Conservation (phyloP, 2,888 invertebrate species). For the Mesorhabditis belari region DNA sequence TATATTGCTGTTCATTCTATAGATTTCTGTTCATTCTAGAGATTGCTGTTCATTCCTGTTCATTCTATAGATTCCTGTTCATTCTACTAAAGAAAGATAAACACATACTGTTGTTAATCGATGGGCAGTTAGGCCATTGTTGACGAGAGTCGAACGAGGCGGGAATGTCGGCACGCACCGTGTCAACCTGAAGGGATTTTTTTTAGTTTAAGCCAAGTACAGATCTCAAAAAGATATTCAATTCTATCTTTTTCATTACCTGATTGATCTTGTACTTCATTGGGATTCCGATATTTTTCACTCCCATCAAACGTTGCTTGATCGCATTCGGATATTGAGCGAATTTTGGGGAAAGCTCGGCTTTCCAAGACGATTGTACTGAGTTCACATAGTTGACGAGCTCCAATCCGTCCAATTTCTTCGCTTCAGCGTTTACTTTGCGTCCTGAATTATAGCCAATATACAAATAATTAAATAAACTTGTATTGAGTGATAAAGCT, state of each 20-base stretch:
- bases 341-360: constrained; percentile 20
- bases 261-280: constrained; percentile 17
- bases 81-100: no score
- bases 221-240: not conserved
- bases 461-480: not conserved
- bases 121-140: constrained; percentile 28
- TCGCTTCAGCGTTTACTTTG: constrained; percentile 12
- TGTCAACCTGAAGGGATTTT: constrained; percentile 19
- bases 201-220: constrained; percentile 12
- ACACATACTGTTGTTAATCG: constrained; percentile 60
- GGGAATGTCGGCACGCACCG: constrained; percentile 22
- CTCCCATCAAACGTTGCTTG: constrained; percentile 29
- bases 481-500: no score
- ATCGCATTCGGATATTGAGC: constrained; percentile 16
- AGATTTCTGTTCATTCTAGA: no score
- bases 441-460: constrained; percentile 2
- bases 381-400: constrained; percentile 33
- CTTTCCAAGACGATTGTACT: constrained; percentile 19
- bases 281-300: constrained; percentile 27
- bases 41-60: no score
- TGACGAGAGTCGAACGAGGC: constrained; percentile 29
- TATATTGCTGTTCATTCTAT: no score
- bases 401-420: constrained; percentile 23
- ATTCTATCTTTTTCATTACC: not conserved
- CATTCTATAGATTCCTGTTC: no score